Base-by-base conservation (phyloP, 2,113 vertebrate genomes). In the Pachycephala philippinensis region DNA sequence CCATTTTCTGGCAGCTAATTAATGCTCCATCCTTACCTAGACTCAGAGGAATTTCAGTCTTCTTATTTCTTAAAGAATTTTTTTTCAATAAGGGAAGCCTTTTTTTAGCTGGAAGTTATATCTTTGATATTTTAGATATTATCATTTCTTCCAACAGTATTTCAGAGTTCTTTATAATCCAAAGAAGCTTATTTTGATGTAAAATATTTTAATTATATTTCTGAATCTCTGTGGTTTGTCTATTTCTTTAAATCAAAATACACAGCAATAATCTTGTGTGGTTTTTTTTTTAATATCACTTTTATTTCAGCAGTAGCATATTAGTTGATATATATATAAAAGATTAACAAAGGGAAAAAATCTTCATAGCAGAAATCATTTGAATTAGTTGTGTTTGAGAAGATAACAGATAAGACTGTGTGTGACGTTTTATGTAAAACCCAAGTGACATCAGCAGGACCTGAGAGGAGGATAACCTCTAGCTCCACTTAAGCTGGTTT, bases 61-160 rank as follows among this genome's bases (percentile, higher is more conserved):
- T 89, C 91, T 91, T 96, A 86, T 77, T 95, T 86, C 90, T 91
- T 89, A 89, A 82, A 71, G 85, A 78, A 79, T 96, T 97, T 94
- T 97, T 94, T 97, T 89, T 96, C 95, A 95, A 98, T 96, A 94
- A 92, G 86, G 71, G 85, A 96, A 98, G 95, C 74, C 92, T 86
- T 92, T 88, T 88, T 97, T 86, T 75, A 74, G 24, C 8, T 8
- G 24, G 33, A 91, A 88, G 37, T 57, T 72, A 40, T 59, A 83
- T 80, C 87, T 42, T 74, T 65, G 37, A 40, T 90, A 80, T 94
- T 87, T 83, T 61, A 80, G 71, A 35, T 60, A 53, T 35, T 89
- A 60, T 39, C 49, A 4, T 76, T 93, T 57, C 53, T 79, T 93
- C 15, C 49, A 50, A 26, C 6, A 61, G 31, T 31, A 35, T 71